phyloP scores from a whole-genome alignment of 2,888 invertebrate species.

The Patella caerulea region DNA sequence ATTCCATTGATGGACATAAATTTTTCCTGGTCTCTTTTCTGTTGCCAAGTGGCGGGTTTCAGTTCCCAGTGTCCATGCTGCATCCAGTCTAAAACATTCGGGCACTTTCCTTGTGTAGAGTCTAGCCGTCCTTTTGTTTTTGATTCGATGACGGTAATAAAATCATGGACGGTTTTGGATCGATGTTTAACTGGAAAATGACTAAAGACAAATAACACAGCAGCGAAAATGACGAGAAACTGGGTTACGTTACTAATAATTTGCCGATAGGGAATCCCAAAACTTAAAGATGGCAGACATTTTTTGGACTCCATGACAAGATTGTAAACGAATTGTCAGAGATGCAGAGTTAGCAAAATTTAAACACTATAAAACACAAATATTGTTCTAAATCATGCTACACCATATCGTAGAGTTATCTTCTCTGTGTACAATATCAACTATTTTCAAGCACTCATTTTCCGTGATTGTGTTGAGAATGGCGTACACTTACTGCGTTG shows the following conservation, averaged over 20 bases:
- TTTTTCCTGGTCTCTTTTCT: constrained; percentile 1
- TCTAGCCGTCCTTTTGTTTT: neutral
- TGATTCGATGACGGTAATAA: neutral
- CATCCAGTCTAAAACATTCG: neutral
- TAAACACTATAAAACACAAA: too few species aligned
- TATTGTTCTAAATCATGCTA: too few species aligned
- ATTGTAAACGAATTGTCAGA: too few species aligned
- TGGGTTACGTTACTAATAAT: neutral
- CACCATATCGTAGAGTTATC: too few species aligned
- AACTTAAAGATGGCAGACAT: neutral
- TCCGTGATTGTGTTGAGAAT: too few species aligned
- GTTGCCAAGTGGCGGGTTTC: neutral
- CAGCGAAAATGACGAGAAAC: neutral
- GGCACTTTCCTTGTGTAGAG: neutral
- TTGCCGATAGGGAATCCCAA: neutral
- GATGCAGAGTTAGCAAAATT: too few species aligned
- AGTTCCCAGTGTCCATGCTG: neutral
- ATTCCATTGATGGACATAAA: constrained; percentile 2
- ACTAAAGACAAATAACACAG: neutral
- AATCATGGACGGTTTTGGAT: neutral
- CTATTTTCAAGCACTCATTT: too few species aligned
- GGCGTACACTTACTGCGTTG: too few species aligned
- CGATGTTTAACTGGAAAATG: constrained; percentile 1
- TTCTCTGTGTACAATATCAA: too few species aligned
- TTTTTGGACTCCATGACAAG: neutral